phyloP scores from a whole-genome alignment of 2,797 vertebrate species.

The Chaetophractus vellerosus region DNA sequence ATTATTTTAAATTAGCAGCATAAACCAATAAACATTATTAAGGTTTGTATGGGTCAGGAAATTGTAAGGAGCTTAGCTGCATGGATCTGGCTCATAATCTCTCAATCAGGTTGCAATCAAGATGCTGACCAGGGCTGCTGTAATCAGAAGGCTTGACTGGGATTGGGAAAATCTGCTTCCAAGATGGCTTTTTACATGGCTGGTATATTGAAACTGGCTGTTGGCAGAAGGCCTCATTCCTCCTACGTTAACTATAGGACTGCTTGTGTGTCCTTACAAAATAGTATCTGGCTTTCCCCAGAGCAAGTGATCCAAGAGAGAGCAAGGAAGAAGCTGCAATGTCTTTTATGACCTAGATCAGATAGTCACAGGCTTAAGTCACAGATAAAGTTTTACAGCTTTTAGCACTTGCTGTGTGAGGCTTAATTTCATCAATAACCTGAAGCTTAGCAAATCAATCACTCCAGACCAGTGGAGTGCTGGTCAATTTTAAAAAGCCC shows the following conservation, averaged over 20 bases:
- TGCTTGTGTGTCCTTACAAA: not conserved
- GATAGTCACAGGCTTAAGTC: not conserved
- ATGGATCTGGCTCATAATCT: not conserved
- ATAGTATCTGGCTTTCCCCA: not conserved
- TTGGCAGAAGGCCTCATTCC: not conserved
- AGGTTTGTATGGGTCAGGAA: not conserved
- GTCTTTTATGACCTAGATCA: conserved; percentile 37
- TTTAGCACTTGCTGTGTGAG: not conserved
- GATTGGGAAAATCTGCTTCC: not conserved
- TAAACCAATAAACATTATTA: conserved; percentile 15
- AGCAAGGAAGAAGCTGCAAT: conserved; percentile 14
- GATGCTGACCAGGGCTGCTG: not conserved
- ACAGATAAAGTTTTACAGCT: conserved; percentile 35
- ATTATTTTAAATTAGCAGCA: not conserved
- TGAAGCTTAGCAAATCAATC: conserved; percentile 27
- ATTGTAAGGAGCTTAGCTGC: not conserved
- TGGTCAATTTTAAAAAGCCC: not conserved
- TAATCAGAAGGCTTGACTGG: not conserved
- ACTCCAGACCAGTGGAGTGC: not conserved
- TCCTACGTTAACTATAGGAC: not conserved
- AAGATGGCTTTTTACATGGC: not conserved
- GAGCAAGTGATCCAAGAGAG: not conserved
- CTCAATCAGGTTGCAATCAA: not conserved
- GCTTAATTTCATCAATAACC: conserved; percentile 32
- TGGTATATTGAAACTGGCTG: not conserved